Evolutionary conservation across 2,888 invertebrate genomes (phyloP).

Genomic region (Ormyrus thymus): DNA sequence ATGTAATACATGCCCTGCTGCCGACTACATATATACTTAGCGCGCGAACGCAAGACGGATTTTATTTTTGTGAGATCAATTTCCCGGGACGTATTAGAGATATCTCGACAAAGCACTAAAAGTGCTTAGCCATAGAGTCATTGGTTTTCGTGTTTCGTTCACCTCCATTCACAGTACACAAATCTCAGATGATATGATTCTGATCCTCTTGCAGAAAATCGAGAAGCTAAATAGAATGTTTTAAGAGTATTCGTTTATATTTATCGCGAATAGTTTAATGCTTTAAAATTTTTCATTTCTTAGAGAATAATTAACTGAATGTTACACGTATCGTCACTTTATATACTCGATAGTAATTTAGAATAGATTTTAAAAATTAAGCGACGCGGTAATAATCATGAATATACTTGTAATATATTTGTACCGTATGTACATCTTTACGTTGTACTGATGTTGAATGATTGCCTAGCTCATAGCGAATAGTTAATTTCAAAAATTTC

Average conservation of each 20-base stretch:
- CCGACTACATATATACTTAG: not conserved
- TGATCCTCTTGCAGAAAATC: slow-evolving; percentile 2
- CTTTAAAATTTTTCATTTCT: not conserved
- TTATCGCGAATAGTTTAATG: too few species aligned
- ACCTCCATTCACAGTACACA: not conserved
- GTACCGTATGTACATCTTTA: slow-evolving; percentile 42
- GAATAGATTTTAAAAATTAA: slow-evolving; percentile 25
- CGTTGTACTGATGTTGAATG: slow-evolving; percentile 70
- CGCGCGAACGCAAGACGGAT: not conserved
- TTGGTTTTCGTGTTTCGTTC: slow-evolving; percentile 18
- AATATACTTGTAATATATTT: not conserved
- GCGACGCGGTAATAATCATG: not conserved
- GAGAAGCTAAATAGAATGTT: not conserved
- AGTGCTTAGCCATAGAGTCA: slow-evolving; percentile 37
- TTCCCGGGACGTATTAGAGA: slow-evolving; percentile 30
- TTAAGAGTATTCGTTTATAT: too few species aligned
- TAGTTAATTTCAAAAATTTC: slow-evolving; percentile 52
- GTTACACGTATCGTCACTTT: slow-evolving; percentile 7
- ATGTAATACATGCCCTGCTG: slow-evolving; percentile 40
- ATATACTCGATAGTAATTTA: slow-evolving; percentile 4
- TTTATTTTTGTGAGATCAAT: slow-evolving; percentile 44
- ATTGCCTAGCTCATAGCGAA: slow-evolving; percentile 73
- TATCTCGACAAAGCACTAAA: slow-evolving; percentile 36
- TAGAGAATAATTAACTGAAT: not conserved
- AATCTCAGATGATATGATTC: not conserved